Evolutionary conservation across 2,797 vertebrate genomes (phyloP), one percentile per base, ranked within the genome.

Genomic region (Xenentodon cancila): DNA sequence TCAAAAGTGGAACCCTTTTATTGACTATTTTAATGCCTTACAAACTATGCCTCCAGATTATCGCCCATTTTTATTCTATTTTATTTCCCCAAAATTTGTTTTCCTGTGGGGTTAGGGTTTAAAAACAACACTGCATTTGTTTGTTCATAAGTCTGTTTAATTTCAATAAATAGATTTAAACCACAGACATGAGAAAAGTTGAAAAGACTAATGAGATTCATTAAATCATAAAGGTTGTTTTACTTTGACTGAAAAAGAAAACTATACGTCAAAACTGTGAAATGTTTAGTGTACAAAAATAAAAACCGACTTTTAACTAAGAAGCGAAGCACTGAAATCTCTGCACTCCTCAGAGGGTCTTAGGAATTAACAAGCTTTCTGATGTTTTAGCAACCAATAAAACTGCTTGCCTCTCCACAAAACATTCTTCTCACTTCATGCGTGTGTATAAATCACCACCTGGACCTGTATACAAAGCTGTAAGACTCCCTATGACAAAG

Each of bases 401-500:
- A 84, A 68, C 53, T 57, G 50, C 68, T 83, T 70, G 73, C 48
- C 62, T 63, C 54, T 68, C 37, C 7, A 71, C 37, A 75, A 68
- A 80, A 75, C 63, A 62, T 69, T 37, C 53, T 30, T 73, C 68
- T 67, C 46, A 56, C 68, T 61, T 68, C 45, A 68, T 68, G 49
- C 27, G 50, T 46, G 51, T 51, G 73, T 64, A 87, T 86, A 82
- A 87, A 88, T 81, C 65, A 76, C 68, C 52, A 74, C 61, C 62
- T 79, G 71, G 62, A 71, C 69, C 76, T 42, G 65, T 77, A 85
- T 81, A 50, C 76, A 71, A 60, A 57, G 55, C 76, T 71, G 84
- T 84, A 69, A 79, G 64, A 70, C 84, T 84, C 59, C 75, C 79
- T 77, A 77, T 85, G 80, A 81, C 75, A 78, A 75, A 69, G 62